These are phyloP conservation scores for Brachypalpus laphriformis DNA, from an alignment of 2,888 invertebrate species.

Conservation along the genomic window DNA sequence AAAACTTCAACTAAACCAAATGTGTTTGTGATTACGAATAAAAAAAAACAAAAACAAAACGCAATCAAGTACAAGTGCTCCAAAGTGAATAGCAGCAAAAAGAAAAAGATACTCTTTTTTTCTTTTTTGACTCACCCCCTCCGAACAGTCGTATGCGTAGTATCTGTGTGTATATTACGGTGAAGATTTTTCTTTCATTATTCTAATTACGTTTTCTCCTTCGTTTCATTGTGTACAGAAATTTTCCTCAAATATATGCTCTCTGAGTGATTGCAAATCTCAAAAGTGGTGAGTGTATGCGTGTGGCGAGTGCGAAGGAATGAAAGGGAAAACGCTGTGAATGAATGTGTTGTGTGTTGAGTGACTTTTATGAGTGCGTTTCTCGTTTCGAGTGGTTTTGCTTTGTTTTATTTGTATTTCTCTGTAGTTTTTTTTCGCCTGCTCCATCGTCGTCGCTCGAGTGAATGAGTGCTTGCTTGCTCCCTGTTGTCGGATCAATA, in stretches of 20 bases:
- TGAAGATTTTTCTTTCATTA: constrained; percentile 43
- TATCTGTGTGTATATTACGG: constrained; percentile 25
- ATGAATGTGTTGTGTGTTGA: constrained; percentile 25
- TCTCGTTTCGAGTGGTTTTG: constrained; percentile 6
- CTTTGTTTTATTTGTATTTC: constrained; percentile 35
- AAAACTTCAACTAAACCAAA: background rate
- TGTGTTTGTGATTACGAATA: constrained; percentile 18
- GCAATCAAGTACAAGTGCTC: constrained; percentile 32
- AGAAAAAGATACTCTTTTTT: background rate
- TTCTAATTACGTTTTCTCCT: constrained; percentile 56
- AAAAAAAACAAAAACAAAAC: constrained; percentile 29
- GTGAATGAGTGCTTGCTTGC: constrained; percentile 33
- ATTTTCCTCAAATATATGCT: constrained; percentile 21
- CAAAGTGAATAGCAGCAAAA: background rate
- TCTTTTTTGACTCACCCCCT: constrained; percentile 11
- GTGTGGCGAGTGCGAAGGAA: constrained; percentile 43
- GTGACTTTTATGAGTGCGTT: constrained; percentile 2
- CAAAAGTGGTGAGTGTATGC: constrained; percentile 15
- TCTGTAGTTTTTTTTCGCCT: constrained; percentile 43
- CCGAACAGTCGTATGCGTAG: background rate
- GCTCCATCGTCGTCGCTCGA: background rate
- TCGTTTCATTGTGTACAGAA: constrained; percentile 55
- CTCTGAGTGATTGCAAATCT: constrained; percentile 7
- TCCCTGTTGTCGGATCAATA: constrained; percentile 54
- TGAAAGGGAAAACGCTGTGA: constrained; percentile 65